Percentiles rank a stretch among this genome's conserved stretches.
Conservation (phyloP, 2,113 vertebrate genomes). For the Miniopterus natalensis region DNA sequence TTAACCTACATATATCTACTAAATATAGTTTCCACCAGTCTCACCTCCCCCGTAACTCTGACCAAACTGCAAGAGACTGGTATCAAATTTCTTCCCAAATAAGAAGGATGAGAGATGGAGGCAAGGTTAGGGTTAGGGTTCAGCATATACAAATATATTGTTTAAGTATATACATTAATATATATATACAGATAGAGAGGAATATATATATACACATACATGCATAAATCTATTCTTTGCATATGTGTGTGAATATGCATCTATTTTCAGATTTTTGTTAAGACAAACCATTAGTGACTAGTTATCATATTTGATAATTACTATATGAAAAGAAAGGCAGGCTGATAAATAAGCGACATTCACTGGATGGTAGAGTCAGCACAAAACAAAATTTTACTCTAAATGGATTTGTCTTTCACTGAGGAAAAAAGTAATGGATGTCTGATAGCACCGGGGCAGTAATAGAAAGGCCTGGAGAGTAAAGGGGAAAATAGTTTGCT, state of each 20-base stretch:
- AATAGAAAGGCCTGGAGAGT: neutral
- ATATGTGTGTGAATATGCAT: neutral
- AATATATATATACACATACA: neutral
- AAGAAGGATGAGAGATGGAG: neutral
- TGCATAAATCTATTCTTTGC: neutral
- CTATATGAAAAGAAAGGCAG: neutral
- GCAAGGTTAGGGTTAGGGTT: too few species aligned
- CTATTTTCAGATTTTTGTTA: slow-evolving; percentile 14
- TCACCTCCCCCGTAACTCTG: neutral
- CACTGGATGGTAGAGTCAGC: neutral
- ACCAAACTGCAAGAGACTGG: neutral
- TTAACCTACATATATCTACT: neutral
- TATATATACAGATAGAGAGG: neutral
- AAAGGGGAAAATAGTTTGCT: neutral
- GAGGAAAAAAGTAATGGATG: neutral
- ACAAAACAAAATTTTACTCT: slow-evolving; percentile 28
- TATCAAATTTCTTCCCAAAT: neutral
- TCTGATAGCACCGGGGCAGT: neutral
- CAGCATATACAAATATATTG: neutral
- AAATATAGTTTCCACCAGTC: neutral
- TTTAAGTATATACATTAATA: neutral
- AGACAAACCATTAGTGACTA: neutral
- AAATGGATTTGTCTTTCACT: slow-evolving; percentile 39
- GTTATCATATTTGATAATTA: slow-evolving; percentile 18
- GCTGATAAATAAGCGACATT: neutral